Evolutionary conservation across 2,113 vertebrate species (phyloP), one percentile per base, ranked within the genome.

Genomic region (Leuciscus idus): DNA sequence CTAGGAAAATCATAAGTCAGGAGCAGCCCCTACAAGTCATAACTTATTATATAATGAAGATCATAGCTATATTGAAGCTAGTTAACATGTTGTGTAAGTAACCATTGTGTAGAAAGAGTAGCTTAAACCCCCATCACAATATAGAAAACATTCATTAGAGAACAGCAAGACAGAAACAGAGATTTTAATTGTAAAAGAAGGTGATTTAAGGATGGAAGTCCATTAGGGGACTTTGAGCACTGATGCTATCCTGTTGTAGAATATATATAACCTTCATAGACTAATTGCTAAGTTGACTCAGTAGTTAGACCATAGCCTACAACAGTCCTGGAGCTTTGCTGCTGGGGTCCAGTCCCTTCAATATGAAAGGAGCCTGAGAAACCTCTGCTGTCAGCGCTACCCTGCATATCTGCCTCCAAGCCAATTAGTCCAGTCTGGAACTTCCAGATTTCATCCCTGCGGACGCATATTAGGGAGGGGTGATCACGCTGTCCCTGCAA

Each of bases 261-360:
- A 68, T 68, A 46, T 12, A 23, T 15, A 72, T 55, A 72, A 72
- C 81, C 26, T 66, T 15, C 11, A 48, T 13, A 52, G 28, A 73
- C 50, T 61, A 85, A 88, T 75, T 81, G 78, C 73, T 21, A 50
- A 70, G 81, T 76, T 46, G 48, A 17, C 28, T 61, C 48, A 33
- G 84, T 70, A 46, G 26, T 39, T 84, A 73, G 81, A 84, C 59
- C 66, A 57, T 55, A 43, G 66, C 81, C 48, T 39, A 72, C 6
- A 83, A 30, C 66, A 59, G 11, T 11, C 28, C 81, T 43, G 50
- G 64, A 83, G 4, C 62, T 79, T 59, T 52, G 62, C 62, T 70
- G 26, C 81, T 28, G 19, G 62, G 85, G 81, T 88, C 55, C 72
- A 86, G 61, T 48, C 74, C 28, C 76, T 83, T 76, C 81, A 59